Evolutionary conservation across 2,113 vertebrate genomes (phyloP).

Genomic region (Chionomys nivalis): DNA sequence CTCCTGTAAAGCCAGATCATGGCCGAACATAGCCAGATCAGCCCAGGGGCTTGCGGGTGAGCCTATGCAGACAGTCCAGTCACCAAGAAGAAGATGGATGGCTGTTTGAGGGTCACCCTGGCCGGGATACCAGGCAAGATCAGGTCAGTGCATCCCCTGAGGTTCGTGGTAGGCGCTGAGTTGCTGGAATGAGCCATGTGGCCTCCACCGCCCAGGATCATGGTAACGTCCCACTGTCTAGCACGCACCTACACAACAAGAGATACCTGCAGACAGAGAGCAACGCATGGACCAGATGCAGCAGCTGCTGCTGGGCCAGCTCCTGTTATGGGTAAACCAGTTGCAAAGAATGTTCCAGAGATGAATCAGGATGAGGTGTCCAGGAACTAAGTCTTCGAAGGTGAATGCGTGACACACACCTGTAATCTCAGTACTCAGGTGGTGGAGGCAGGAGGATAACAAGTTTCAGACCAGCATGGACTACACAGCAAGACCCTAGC

Average conservation of each 20-base stretch:
- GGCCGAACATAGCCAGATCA: background rate
- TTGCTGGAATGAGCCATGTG: background rate
- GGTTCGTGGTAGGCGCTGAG: background rate
- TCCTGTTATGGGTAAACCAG: background rate
- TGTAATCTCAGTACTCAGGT: background rate
- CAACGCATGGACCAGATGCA: fast-evolving
- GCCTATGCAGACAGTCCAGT: background rate
- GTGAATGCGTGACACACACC: background rate
- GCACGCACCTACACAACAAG: background rate
- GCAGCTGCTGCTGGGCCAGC: background rate
- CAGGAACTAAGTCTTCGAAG: background rate
- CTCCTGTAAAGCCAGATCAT: background rate
- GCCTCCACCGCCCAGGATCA: background rate
- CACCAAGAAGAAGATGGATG: background rate
- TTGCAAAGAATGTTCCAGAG: background rate
- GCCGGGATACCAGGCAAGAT: background rate
- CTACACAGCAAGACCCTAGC: background rate
- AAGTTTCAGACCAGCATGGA: background rate
- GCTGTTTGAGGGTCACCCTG: background rate
- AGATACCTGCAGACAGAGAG: background rate
- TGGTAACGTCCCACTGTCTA: background rate
- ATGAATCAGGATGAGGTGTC: background rate
- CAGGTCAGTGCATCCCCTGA: background rate
- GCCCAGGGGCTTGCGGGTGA: background rate
- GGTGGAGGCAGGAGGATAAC: background rate